Evolutionary conservation across 1,140 invertebrate genomes (phyloP).

Genomic region (Rhopalosiphum padi): DNA sequence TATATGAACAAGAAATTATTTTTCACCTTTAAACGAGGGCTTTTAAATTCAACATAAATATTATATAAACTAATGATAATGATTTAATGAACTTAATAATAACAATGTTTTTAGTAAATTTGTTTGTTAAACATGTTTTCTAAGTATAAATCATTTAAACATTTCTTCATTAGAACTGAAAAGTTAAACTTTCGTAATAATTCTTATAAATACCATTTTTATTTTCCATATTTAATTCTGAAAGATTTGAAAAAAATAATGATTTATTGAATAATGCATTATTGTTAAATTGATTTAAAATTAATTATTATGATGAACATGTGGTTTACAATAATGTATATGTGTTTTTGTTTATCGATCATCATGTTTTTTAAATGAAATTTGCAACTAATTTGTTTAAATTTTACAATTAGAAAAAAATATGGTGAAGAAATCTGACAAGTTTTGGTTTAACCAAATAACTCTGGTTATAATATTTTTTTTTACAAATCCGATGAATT

Average conservation of each 20-base stretch:
- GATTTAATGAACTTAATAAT: not conserved
- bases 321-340: no score
- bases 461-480: not conserved
- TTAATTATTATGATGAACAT: no score
- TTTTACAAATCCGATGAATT: not conserved
- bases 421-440: not conserved
- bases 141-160: not conserved
- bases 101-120: not conserved
- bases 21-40: not conserved
- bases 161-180: not conserved
- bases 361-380: not conserved
- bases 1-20: not conserved
- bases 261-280: no score
- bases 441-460: not conserved
- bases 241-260: no score
- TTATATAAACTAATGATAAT: not conserved
- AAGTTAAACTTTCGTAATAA: not conserved
- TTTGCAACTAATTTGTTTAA: not conserved
- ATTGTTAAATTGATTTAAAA: no score
- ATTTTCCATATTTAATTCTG: not conserved
- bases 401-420: not conserved
- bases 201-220: not conserved
- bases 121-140: no score
- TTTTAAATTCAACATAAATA: not conserved
- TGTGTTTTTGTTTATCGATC: not conserved